Conservation (phyloP, 2,797 vertebrate genomes). For the Sebastes vulpes region DNA sequence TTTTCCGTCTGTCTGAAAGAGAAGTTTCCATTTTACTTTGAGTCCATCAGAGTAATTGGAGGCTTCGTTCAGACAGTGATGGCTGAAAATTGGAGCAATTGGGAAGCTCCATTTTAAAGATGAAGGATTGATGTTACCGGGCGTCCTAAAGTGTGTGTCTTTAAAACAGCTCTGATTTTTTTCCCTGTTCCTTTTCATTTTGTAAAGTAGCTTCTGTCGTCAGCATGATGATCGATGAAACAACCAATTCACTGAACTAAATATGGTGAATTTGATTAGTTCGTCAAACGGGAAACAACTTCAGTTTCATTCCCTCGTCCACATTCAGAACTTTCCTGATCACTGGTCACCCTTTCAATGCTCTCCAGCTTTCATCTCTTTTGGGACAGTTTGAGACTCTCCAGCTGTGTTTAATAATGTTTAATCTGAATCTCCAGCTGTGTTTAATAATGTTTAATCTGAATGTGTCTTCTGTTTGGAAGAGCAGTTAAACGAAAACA, state of each 20-base stretch:
- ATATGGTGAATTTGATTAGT: background rate
- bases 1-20: background rate
- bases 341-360: background rate
- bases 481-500: too few species aligned
- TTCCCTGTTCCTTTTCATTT: background rate
- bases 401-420: background rate
- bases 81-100: constrained; percentile 6
- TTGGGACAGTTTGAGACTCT: background rate
- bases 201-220: background rate
- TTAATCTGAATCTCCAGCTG: background rate
- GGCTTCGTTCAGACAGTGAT: background rate
- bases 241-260: background rate
- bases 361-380: background rate
- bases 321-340: background rate
- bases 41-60: background rate
- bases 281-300: too few species aligned
- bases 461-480: too few species aligned
- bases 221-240: fast-evolving
- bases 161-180: background rate
- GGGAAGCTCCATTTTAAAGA: background rate
- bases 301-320: background rate
- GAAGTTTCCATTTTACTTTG: background rate
- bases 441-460: background rate
- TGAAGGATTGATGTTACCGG: background rate
- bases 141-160: background rate